These are phyloP conservation scores for Prionailurus viverrinus DNA, from an alignment of 2,113 vertebrate species.

Conservation along the genomic window DNA sequence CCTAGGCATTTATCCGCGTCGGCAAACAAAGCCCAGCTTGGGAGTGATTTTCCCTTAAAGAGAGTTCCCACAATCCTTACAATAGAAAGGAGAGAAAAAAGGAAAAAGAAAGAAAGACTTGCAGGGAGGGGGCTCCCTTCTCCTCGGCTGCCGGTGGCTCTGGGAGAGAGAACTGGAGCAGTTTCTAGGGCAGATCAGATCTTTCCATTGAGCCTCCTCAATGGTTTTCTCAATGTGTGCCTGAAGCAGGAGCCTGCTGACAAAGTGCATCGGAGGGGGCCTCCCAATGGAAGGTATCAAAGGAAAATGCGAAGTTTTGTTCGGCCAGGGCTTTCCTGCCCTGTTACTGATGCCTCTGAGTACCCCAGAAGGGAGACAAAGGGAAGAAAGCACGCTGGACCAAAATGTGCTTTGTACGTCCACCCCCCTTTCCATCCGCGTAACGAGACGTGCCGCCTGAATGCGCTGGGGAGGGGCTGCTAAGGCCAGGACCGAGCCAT, in stretches of 20 bases:
- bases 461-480: slow-evolving; percentile 5
- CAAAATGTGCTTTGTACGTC: not conserved
- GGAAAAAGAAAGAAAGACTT: not conserved
- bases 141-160: not conserved
- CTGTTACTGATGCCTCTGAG: slow-evolving; percentile 12
- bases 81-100: slow-evolving; percentile 42
- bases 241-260: slow-evolving; percentile 62
- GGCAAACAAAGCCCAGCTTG: slow-evolving; percentile 44
- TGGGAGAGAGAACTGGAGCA: slow-evolving; percentile 61
- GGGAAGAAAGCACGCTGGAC: slow-evolving; percentile 24
- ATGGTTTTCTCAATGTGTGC: slow-evolving; percentile 45
- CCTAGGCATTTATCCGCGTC: not conserved
- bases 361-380: slow-evolving; percentile 60
- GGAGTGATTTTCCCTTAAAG: slow-evolving; percentile 58
- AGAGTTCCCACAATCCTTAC: slow-evolving; percentile 67
- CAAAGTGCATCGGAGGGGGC: slow-evolving; percentile 55
- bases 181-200: slow-evolving; percentile 75
- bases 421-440: not conserved
- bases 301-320: slow-evolving; percentile 20
- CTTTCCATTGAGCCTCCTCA: slow-evolving; percentile 52
- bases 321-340: slow-evolving; percentile 53
- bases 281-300: slow-evolving; percentile 59
- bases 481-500: not conserved
- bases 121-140: not conserved
- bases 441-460: not conserved